phyloP scores from a whole-genome alignment of 1,140 invertebrate genomes.

The Colletes gigas region DNA sequence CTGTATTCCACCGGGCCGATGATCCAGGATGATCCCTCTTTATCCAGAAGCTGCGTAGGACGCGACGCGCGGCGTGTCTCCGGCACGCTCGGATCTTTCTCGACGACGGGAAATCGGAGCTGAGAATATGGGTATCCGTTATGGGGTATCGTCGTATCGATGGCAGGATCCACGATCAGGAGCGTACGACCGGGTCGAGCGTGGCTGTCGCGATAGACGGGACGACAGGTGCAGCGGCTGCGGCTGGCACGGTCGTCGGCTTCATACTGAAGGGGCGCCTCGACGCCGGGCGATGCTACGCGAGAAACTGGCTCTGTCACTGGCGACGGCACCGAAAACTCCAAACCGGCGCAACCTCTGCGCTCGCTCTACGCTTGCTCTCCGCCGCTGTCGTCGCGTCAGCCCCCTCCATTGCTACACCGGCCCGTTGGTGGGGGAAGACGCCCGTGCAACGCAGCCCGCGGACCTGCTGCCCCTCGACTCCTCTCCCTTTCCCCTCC shows the following conservation, averaged over 20 bases:
- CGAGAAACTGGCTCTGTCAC: conserved; percentile 59
- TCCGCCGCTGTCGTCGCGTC: conserved; percentile 59
- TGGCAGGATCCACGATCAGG: conserved; percentile 6
- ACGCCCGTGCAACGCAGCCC: not conserved
- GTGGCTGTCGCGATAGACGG: conserved; percentile 33
- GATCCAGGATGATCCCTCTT: not conserved
- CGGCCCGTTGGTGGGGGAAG: not conserved
- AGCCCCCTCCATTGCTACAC: conserved; percentile 31
- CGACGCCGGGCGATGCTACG: conserved; percentile 56
- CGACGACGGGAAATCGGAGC: conserved; percentile 38
- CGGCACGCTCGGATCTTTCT: not conserved
- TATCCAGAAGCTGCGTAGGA: conserved; percentile 6
- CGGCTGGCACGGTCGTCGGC: conserved; percentile 74
- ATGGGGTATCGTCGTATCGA: conserved; percentile 5
- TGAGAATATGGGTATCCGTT: conserved; percentile 23
- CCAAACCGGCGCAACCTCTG: conserved; percentile 40
- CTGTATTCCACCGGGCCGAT: too few relatives aligned
- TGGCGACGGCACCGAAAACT: conserved; percentile 56
- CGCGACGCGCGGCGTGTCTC: not conserved
- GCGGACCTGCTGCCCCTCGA: not conserved
- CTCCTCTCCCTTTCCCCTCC: not conserved
- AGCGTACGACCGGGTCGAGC: conserved; percentile 10
- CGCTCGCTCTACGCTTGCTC: conserved; percentile 58
- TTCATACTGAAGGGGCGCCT: conserved; percentile 75
- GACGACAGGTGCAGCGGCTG: conserved; percentile 70